A percentile compares a stretch with the other conserved stretches of the same genome.
Evolutionary conservation across 2,797 vertebrate species (phyloP).

Genomic region (Rhinophrynus dorsalis): DNA sequence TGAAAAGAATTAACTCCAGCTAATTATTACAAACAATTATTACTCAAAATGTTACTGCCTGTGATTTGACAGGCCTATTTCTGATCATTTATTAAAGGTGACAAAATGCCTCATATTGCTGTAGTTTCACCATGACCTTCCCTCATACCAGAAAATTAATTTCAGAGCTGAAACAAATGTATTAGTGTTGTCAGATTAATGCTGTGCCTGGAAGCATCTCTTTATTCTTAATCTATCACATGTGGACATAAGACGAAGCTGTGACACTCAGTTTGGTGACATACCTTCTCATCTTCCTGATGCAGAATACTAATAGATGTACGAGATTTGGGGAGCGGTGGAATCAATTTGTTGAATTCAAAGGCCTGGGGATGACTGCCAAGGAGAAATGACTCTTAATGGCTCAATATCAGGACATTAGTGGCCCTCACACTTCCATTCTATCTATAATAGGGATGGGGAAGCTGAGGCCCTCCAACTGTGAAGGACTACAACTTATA

Average conservation of each 20-base stretch:
- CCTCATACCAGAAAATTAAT: conserved; percentile 97
- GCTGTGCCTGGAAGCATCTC: conserved; percentile 79
- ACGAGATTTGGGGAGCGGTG: too few species aligned
- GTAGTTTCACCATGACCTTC: conserved; percentile 90
- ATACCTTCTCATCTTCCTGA: not conserved
- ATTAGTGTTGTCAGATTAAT: conserved; percentile 91
- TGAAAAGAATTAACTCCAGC: conserved; percentile 82
- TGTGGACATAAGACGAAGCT: conserved; percentile 59
- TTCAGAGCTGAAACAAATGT: conserved; percentile 90
- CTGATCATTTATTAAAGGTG: conserved; percentile 94
- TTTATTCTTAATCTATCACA: conserved; percentile 73
- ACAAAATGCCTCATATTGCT: conserved; percentile 84
- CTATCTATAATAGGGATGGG: too few species aligned
- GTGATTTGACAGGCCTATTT: conserved; percentile 89
- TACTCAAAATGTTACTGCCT: conserved; percentile 80
- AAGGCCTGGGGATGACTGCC: not conserved
- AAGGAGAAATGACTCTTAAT: not conserved
- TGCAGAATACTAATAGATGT: not conserved
- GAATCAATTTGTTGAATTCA: not conserved
- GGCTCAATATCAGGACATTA: not conserved
- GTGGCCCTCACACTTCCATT: too few species aligned
- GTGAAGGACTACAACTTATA: too few species aligned
- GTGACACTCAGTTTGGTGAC: conserved; percentile 52
- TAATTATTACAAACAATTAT: conserved; percentile 87
- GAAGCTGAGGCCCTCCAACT: too few species aligned